phyloP scores from a whole-genome alignment of 1,140 invertebrate species.

The Eurytemora carolleeae region DNA sequence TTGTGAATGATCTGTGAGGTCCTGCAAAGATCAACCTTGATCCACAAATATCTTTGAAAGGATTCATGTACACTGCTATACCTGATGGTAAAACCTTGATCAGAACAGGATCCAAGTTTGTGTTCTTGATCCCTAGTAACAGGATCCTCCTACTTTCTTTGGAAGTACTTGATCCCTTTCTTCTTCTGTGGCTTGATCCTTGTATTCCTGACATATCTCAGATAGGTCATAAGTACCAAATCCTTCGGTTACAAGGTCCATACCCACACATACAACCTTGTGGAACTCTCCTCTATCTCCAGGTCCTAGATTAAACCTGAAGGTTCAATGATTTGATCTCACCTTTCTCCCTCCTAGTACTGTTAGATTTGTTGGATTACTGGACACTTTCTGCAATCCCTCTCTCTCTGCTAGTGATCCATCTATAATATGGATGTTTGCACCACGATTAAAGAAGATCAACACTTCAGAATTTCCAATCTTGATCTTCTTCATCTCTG shows the following conservation, averaged over 20 bases:
- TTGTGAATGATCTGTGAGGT: too few species aligned
- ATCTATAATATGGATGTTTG: background rate
- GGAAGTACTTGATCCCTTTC: background rate
- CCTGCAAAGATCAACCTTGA: too few species aligned
- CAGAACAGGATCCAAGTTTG: background rate
- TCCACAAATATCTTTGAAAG: background rate
- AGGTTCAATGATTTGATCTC: too few species aligned
- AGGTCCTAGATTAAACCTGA: too few species aligned
- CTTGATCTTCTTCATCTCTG: too few species aligned
- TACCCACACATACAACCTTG: too few species aligned
- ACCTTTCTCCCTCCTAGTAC: background rate
- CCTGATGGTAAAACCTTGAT: background rate
- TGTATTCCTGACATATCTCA: background rate
- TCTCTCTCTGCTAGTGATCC: too few species aligned
- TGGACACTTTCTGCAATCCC: background rate
- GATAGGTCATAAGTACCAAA: background rate
- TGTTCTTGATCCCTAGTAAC: background rate
- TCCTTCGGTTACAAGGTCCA: background rate
- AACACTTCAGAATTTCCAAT: background rate
- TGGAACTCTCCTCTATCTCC: too few species aligned
- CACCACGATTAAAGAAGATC: background rate
- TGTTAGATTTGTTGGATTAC: background rate
- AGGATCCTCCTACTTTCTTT: background rate
- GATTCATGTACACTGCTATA: background rate
- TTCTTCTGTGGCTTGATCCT: too few species aligned